These are phyloP conservation scores for Baryphthengus martii DNA, from an alignment of 2,113 vertebrate genomes.

Conservation along the genomic window DNA sequence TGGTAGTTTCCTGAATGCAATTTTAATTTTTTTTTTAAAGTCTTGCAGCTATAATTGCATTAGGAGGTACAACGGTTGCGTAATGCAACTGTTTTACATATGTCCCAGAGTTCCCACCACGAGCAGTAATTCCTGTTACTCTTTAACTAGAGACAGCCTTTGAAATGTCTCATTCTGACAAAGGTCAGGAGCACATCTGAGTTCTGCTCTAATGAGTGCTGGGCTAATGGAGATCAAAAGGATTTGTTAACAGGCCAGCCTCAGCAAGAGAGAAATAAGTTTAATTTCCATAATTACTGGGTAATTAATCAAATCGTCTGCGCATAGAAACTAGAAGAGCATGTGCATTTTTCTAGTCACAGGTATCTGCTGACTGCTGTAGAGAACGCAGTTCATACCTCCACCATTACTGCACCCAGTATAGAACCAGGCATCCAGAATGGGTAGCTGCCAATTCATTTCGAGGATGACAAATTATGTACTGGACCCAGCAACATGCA, in stretches of 20 bases:
- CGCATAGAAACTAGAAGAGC: neutral
- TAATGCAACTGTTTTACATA: neutral
- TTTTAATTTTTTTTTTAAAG: neutral
- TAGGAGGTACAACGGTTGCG: neutral
- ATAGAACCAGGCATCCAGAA: neutral
- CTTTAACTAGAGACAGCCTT: slow-evolving; percentile 29
- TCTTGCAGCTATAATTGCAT: neutral
- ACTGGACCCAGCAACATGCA: neutral
- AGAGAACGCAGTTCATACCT: neutral
- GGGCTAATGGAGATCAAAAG: slow-evolving; percentile 11
- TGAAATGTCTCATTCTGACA: neutral
- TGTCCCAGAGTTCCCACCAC: neutral
- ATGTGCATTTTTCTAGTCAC: neutral
- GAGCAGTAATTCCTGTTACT: slow-evolving; percentile 29
- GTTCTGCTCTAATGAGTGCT: neutral
- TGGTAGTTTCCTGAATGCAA: neutral
- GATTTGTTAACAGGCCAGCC: neutral
- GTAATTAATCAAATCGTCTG: slow-evolving; percentile 16
- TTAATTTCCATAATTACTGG: slow-evolving; percentile 8
- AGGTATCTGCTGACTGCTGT: neutral
- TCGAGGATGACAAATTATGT: neutral
- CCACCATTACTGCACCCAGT: neutral
- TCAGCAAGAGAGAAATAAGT: neutral
- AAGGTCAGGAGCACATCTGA: slow-evolving; percentile 14
- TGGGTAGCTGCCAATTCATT: rapidly evolving